Evolutionary conservation across 2,888 invertebrate genomes (phyloP).

Genomic region (Epirrita christyi): DNA sequence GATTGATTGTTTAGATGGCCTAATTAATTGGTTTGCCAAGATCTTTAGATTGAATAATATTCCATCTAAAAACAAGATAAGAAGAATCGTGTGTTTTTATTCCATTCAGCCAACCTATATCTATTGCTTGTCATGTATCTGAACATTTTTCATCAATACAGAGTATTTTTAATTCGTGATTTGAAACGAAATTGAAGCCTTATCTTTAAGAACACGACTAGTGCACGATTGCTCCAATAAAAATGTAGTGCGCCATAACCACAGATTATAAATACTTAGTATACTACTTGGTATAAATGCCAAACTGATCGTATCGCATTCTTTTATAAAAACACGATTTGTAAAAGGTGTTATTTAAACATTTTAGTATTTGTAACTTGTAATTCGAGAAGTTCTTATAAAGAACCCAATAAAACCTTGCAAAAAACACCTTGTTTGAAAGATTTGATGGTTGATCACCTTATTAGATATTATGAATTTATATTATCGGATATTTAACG

Average conservation of each 20-base stretch:
- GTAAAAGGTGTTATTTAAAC: neutral
- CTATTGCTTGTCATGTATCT: slow-evolving; percentile 28
- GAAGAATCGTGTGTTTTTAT: slow-evolving; percentile 5
- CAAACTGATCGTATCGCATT: slow-evolving; percentile 40
- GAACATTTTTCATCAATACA: slow-evolving; percentile 25
- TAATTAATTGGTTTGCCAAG: too few species aligned
- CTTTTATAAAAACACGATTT: slow-evolving; percentile 28
- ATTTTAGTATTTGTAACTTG: too few species aligned
- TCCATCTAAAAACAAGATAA: neutral
- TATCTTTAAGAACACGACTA: slow-evolving; percentile 45
- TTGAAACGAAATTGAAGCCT: slow-evolving; percentile 42
- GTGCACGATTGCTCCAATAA: slow-evolving; percentile 45
- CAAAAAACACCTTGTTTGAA: too few species aligned
- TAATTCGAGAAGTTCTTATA: too few species aligned
- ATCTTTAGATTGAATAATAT: too few species aligned
- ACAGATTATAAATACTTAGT: slow-evolving; percentile 4
- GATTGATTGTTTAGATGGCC: too few species aligned
- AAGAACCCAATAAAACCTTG: too few species aligned
- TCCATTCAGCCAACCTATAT: slow-evolving; percentile 8
- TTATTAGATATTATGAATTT: too few species aligned
- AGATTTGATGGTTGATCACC: too few species aligned
- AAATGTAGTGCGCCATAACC: slow-evolving; percentile 33
- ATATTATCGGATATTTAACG: too few species aligned
- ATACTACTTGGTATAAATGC: slow-evolving; percentile 39
- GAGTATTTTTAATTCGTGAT: slow-evolving; percentile 42